phyloP scores from a whole-genome alignment of 2,888 invertebrate species.

The Meiosimyza platycephala region DNA sequence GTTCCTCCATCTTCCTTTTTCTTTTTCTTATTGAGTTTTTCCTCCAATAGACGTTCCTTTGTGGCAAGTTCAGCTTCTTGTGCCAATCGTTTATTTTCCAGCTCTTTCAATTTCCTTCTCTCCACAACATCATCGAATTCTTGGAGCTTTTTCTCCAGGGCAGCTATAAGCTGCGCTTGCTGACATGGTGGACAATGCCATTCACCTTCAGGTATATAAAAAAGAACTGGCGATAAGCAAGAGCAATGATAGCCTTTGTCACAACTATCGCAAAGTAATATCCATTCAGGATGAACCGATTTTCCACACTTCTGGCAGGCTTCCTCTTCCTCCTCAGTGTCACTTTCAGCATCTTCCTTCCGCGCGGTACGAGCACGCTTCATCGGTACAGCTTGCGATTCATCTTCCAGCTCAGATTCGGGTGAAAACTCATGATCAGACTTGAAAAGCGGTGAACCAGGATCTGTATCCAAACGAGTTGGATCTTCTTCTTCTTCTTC shows the following conservation, averaged over 20 bases:
- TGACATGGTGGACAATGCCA: conserved; percentile 99
- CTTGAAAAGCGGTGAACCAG: conserved; percentile 72
- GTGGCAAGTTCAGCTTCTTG: conserved; percentile 50
- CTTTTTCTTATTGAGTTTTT: conserved; percentile 48
- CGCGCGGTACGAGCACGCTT: conserved; percentile 84
- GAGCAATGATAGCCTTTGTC: conserved; percentile 98
- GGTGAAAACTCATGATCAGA: conserved; percentile 95
- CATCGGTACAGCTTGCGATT: conserved; percentile 74
- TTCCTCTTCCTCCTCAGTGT: conserved; percentile 67
- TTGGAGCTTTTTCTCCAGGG: conserved; percentile 79
- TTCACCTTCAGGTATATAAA: conserved; percentile 95
- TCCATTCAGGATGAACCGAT: conserved; percentile 96
- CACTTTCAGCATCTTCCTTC: conserved; percentile 85
- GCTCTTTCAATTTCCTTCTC: conserved; percentile 60
- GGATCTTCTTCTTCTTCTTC: conserved; percentile 69
- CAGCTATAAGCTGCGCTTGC: conserved; percentile 82
- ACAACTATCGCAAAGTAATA: conserved; percentile 94
- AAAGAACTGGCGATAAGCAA: conserved; percentile 90
- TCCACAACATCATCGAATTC: conserved; percentile 82
- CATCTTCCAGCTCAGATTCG: conserved; percentile 84
- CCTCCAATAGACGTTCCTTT: conserved; percentile 65
- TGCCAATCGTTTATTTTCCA: conserved; percentile 54
- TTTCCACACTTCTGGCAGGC: conserved; percentile 92
- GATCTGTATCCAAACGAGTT: conserved; percentile 69
- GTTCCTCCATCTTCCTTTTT: conserved; percentile 40